Percentiles rank a stretch among this genome's conserved stretches.
Conservation (phyloP, 37 sponge, comb jelly and placozoan species). For the Amphimedon queenslandica region DNA sequence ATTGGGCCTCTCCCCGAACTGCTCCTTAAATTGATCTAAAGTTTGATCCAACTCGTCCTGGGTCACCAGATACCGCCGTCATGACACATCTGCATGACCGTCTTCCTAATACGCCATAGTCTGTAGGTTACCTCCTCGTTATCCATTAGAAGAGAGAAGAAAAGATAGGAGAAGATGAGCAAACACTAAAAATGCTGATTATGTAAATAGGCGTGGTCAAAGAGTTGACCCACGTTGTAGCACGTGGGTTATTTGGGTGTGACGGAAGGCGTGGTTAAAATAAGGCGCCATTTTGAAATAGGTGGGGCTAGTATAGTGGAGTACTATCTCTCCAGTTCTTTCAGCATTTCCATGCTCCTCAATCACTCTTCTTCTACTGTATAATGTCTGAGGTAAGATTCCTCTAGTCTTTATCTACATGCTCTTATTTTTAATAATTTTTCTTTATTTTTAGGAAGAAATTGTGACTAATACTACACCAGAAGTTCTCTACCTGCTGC, state of each 20-base stretch:
- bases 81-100: constrained; percentile 98
- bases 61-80: constrained; percentile 95
- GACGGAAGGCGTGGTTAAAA: too few species aligned
- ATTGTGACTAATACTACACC: neutral
- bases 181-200: neutral
- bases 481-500: constrained; percentile 28
- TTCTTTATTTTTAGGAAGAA: too few species aligned
- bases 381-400: too few species aligned
- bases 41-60: constrained; percentile 97
- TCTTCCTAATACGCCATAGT: constrained; percentile 95
- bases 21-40: constrained; percentile 93
- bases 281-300: too few species aligned
- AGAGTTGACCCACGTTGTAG: too few species aligned
- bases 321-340: neutral
- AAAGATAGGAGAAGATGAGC: neutral
- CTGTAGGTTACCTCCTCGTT: constrained; percentile 90
- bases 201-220: neutral
- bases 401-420: too few species aligned
- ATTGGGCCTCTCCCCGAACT: constrained; percentile 85
- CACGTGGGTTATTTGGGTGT: too few species aligned
- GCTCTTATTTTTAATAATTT: too few species aligned
- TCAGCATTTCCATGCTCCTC: too few species aligned
- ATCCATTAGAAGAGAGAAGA: too few species aligned
- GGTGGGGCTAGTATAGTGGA: neutral
- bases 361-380: too few species aligned